These are phyloP conservation scores for Cactoblastis cactorum DNA, from an alignment of 2,888 invertebrate genomes.

Conservation along the genomic window DNA sequence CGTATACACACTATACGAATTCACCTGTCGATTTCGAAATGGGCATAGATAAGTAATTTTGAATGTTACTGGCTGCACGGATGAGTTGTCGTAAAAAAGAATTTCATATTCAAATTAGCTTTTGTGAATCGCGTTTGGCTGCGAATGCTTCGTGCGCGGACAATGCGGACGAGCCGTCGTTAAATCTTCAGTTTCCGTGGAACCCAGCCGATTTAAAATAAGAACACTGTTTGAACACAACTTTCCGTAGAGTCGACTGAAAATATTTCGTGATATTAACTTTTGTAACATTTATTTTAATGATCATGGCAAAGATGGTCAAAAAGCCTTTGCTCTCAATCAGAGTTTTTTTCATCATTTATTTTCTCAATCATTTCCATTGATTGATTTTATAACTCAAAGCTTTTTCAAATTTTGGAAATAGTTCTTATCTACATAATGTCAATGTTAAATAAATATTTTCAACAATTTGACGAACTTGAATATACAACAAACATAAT, in stretches of 20 bases:
- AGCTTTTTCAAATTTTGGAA: too few relatives aligned
- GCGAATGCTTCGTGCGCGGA: conserved; percentile 64
- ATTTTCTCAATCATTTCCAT: too few relatives aligned
- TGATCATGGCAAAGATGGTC: too few relatives aligned
- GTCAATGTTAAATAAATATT: too few relatives aligned
- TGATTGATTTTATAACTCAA: too few relatives aligned
- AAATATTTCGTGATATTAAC: too few relatives aligned
- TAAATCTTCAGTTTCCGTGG: conserved; percentile 72
- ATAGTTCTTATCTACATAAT: too few relatives aligned
- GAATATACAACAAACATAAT: too few relatives aligned
- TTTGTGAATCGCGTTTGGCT: conserved; percentile 46
- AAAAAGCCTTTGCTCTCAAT: too few relatives aligned
- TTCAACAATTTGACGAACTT: too few relatives aligned
- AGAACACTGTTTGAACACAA: conserved; percentile 52
- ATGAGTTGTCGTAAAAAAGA: conserved; percentile 39
- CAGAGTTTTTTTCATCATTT: too few relatives aligned
- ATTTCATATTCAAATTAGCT: conserved; percentile 70
- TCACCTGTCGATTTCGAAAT: not conserved
- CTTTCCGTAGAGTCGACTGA: conserved; percentile 36
- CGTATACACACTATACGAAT: not conserved
- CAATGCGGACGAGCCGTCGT: conserved; percentile 74
- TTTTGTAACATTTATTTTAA: conserved; percentile 13
- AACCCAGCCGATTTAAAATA: conserved; percentile 70
- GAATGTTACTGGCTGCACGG: conserved; percentile 2
- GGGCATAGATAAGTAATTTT: conserved; percentile 1